Percentiles rank a stretch among this genome's conserved stretches.
These are phyloP conservation scores for Urocyon cinereoargenteus DNA, from an alignment of 2,797 vertebrate genomes.

Conservation along the genomic window DNA sequence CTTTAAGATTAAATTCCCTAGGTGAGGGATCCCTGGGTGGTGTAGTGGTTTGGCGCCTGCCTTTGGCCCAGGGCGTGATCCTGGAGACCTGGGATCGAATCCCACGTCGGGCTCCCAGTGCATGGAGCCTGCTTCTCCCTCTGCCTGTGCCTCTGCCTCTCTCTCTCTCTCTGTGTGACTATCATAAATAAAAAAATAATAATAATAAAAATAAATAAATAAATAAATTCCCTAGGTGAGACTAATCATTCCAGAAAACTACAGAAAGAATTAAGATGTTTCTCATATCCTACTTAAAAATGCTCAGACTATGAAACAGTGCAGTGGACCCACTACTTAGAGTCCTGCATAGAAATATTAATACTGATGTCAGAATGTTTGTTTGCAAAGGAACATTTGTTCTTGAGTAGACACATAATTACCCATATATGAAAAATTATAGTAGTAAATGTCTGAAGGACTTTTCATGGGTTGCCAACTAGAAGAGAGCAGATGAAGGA, in stretches of 20 bases:
- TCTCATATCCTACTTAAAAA: constrained; percentile 4
- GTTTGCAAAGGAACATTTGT: not conserved
- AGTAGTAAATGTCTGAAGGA: not conserved
- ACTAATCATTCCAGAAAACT: not conserved
- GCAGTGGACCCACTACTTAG: not conserved
- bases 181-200: too few species aligned
- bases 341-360: not conserved
- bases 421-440: not conserved
- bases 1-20: constrained; percentile 34
- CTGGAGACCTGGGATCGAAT: too few species aligned
- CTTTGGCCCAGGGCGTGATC: too few species aligned
- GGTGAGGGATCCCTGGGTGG: too few species aligned
- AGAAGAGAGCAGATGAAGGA: not conserved
- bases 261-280: not conserved
- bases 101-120: too few species aligned
- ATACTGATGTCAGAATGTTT: not conserved
- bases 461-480: not conserved
- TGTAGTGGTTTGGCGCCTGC: too few species aligned
- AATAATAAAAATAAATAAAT: too few species aligned
- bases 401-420: not conserved
- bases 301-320: not conserved
- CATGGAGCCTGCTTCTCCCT: too few species aligned
- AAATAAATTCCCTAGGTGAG: constrained; percentile 48
- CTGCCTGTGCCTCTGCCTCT: too few species aligned
- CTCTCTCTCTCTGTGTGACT: too few species aligned